Conservation (phyloP, 2,888 invertebrate genomes). For the Smittia sp. region DNA sequence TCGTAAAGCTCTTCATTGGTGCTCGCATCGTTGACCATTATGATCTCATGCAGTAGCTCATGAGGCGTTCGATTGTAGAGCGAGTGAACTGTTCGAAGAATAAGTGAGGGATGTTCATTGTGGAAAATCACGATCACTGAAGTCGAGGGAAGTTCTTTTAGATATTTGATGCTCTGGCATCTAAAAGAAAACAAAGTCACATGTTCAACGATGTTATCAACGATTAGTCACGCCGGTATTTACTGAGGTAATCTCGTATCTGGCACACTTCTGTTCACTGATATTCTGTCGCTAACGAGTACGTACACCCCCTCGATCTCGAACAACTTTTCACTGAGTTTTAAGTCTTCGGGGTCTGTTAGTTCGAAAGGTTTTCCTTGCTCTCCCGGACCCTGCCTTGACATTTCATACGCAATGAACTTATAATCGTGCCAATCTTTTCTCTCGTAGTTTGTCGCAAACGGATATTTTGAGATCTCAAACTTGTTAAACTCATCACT, state of each 20-base stretch:
- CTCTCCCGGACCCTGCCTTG: slow-evolving; percentile 20
- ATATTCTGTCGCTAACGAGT: slow-evolving; percentile 23
- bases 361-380: background rate
- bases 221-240: too few species aligned
- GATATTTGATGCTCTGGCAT: slow-evolving; percentile 31
- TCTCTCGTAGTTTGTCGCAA: slow-evolving; percentile 11
- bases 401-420: background rate
- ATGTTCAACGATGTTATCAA: background rate
- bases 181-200: background rate
- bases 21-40: slow-evolving; percentile 56
- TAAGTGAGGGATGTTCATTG: slow-evolving; percentile 16
- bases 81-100: slow-evolving; percentile 21
- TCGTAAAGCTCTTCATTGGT: slow-evolving; percentile 54
- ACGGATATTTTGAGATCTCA: slow-evolving; percentile 17
- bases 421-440: slow-evolving; percentile 29
- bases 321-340: background rate
- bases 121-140: slow-evolving; percentile 28
- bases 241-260: slow-evolving; percentile 10
- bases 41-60: slow-evolving; percentile 48
- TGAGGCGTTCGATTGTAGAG: slow-evolving; percentile 25
- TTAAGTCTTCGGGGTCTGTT: slow-evolving; percentile 3
- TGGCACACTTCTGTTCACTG: slow-evolving; percentile 31
- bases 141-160: background rate
- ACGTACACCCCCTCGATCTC: slow-evolving; percentile 23
- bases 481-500: background rate